Conservation (phyloP, 2,888 invertebrate species). For the Cosmopolites sordidus region DNA sequence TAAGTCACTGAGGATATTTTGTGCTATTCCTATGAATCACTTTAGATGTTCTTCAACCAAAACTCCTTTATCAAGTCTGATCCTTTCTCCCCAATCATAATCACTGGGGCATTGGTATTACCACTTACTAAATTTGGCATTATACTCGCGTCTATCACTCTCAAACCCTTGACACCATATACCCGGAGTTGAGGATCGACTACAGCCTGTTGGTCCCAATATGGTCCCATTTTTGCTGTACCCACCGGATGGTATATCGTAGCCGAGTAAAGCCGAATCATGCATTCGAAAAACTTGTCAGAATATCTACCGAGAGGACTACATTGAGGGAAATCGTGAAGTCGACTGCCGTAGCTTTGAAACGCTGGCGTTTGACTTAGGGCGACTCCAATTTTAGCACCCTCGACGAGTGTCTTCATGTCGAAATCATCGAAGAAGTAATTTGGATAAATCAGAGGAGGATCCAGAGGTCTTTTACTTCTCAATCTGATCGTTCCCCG, state of each 20-base stretch:
- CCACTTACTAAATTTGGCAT: slow-evolving; percentile 84
- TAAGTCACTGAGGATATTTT: no score
- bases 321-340: slow-evolving; percentile 78
- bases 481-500: slow-evolving; percentile 76
- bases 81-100: slow-evolving; percentile 89
- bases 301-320: slow-evolving; percentile 61
- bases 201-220: slow-evolving; percentile 78
- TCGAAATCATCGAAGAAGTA: slow-evolving; percentile 81
- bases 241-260: slow-evolving; percentile 82
- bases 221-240: slow-evolving; percentile 86
- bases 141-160: slow-evolving; percentile 81
- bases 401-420: slow-evolving; percentile 74
- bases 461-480: slow-evolving; percentile 79
- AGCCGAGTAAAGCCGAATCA: slow-evolving; percentile 76
- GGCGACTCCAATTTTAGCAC: slow-evolving; percentile 77
- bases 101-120: slow-evolving; percentile 80
- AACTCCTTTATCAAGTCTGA: slow-evolving; percentile 82
- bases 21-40: no score
- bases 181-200: slow-evolving; percentile 76
- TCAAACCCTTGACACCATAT: slow-evolving; percentile 71
- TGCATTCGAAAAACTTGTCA: slow-evolving; percentile 82
- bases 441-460: slow-evolving; percentile 88
- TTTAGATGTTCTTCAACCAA: slow-evolving; percentile 59
- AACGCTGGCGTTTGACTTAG: slow-evolving; percentile 77
- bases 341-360: slow-evolving; percentile 64